phyloP scores from a whole-genome alignment of 2,797 vertebrate genomes.

The Graptemys geographica region DNA sequence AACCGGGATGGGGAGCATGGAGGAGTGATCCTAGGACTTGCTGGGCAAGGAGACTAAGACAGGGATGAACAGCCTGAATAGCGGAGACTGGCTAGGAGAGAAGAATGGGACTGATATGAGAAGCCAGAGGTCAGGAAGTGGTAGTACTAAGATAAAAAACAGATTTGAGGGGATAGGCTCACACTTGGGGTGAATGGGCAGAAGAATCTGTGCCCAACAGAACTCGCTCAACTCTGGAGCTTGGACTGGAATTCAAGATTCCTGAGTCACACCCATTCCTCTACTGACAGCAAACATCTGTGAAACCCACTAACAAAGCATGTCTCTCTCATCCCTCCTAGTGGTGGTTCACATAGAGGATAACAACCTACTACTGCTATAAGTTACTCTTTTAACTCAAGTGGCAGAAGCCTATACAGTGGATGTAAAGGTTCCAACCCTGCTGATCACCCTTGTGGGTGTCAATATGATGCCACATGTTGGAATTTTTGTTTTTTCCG shows the following conservation, averaged over 20 bases:
- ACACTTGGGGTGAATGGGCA: background rate
- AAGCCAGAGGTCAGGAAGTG: background rate
- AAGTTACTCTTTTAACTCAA: background rate
- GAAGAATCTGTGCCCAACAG: background rate
- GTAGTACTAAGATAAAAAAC: background rate
- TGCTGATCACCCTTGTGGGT: background rate
- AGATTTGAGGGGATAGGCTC: background rate
- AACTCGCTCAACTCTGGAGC: background rate
- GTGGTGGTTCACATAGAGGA: background rate
- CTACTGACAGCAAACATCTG: background rate
- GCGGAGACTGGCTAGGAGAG: background rate
- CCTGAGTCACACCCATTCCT: background rate
- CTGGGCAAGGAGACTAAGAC: background rate
- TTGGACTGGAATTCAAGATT: background rate
- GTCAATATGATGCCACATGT: background rate
- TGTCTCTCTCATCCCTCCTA: background rate
- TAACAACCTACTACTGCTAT: background rate
- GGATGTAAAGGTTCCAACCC: background rate
- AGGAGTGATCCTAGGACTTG: background rate
- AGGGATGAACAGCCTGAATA: background rate
- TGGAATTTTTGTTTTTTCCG: background rate
- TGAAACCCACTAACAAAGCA: background rate
- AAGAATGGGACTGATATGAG: background rate
- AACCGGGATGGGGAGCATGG: background rate
- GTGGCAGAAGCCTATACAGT: background rate